A percentile compares a stretch with the other conserved stretches of the same genome.
Evolutionary conservation across 2,797 vertebrate genomes (phyloP).

Genomic region (Brachymystax lenok): DNA sequence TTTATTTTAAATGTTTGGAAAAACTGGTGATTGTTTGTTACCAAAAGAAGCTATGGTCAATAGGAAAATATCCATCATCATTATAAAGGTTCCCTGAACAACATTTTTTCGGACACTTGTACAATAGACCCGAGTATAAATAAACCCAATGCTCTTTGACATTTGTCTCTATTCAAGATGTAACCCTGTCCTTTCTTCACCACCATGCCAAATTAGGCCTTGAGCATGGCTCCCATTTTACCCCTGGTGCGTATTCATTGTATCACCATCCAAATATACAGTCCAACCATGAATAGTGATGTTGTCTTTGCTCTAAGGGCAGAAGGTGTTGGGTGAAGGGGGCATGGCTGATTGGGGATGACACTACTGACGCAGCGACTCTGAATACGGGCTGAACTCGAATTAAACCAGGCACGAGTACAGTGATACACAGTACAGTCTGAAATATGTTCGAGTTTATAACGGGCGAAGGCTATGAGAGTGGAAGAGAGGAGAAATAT

Average conservation of each 20-base stretch:
- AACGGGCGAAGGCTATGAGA: not conserved
- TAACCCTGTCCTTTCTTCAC: not conserved
- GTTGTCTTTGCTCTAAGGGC: not conserved
- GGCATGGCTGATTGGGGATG: not conserved
- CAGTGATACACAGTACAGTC: not conserved
- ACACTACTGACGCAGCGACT: not conserved
- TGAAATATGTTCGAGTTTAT: not conserved
- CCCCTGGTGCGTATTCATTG: not conserved
- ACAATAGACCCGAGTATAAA: not conserved
- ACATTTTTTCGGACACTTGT: not conserved
- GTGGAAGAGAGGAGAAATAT: not conserved
- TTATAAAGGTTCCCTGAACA: not conserved
- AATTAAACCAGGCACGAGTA: not conserved
- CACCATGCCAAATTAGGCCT: not conserved
- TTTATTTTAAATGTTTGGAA: no score
- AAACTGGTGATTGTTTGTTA: no score
- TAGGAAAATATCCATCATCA: no score
- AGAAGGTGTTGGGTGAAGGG: not conserved
- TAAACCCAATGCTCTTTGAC: not conserved
- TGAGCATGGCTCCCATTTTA: not conserved
- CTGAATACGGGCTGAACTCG: not conserved
- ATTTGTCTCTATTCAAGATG: not conserved
- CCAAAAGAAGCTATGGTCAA: no score
- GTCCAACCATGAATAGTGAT: not conserved
- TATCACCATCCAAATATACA: constrained; percentile 1